A percentile compares a stretch with the other conserved stretches of the same genome.
Evolutionary conservation across 2,888 invertebrate genomes (phyloP).

Genomic region (Gerris lacustris): DNA sequence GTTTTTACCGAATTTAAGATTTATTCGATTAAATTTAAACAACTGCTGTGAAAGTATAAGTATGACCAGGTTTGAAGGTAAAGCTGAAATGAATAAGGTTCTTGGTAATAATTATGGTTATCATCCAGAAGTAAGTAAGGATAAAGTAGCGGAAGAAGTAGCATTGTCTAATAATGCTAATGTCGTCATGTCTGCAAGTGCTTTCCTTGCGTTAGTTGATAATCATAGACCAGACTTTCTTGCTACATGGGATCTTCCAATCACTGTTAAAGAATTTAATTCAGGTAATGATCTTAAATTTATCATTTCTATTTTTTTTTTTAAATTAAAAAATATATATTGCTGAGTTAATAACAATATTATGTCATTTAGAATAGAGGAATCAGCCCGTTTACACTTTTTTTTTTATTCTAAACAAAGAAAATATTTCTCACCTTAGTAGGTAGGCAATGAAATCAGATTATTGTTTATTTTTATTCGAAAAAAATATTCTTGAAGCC

Average conservation of each 20-base stretch:
- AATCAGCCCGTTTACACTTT: no score
- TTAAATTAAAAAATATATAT: no score
- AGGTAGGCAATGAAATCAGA: no score
- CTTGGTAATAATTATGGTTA: background rate
- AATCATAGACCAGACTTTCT: conserved; percentile 11
- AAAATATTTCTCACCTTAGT: no score
- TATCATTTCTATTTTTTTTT: no score
- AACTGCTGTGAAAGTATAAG: background rate
- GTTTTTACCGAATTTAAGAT: background rate
- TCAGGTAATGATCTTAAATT: conserved; percentile 9
- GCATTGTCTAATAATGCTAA: conserved; percentile 4
- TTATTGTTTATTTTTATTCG: no score
- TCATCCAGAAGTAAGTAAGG: conserved; percentile 15
- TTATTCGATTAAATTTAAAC: background rate
- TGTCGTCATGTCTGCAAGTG: conserved; percentile 15
- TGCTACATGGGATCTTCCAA: conserved; percentile 14
- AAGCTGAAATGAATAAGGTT: background rate
- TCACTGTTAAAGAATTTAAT: conserved; percentile 7
- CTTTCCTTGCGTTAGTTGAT: conserved; percentile 15
- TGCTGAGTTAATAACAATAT: no score
- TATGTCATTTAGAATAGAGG: no score
- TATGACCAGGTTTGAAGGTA: background rate
- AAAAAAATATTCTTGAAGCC: no score
- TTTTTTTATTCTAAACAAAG: no score
- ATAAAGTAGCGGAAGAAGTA: conserved; percentile 12